A percentile compares a stretch with the other conserved stretches of the same genome.
These are phyloP conservation scores for Rhincodon typus DNA, from an alignment of 2,797 vertebrate species.

Conservation along the genomic window DNA sequence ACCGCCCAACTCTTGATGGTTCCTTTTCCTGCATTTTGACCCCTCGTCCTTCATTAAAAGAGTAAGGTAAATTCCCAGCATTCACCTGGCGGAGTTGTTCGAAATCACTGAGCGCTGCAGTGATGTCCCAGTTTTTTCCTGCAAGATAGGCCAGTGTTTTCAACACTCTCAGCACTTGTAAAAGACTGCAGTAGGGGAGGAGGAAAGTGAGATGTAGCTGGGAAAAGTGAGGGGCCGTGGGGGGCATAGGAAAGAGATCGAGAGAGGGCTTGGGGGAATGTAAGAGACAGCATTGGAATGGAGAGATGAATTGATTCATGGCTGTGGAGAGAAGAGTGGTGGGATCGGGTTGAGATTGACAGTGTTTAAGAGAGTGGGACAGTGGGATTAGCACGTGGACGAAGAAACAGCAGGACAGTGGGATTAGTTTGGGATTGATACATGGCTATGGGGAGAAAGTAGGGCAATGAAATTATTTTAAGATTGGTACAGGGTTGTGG, in stretches of 20 bases:
- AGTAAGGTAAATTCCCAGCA: constrained; percentile 64
- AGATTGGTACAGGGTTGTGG: background rate
- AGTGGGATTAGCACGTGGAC: background rate
- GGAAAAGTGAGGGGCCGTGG: too few species aligned
- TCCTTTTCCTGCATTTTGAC: constrained; percentile 66
- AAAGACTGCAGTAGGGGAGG: too few species aligned
- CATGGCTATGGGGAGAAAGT: too few species aligned
- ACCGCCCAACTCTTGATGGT: constrained; percentile 55
- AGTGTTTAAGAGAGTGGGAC: background rate
- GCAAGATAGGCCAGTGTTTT: background rate
- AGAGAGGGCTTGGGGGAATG: too few species aligned
- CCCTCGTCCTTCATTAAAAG: constrained; percentile 55
- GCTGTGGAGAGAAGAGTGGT: too few species aligned
- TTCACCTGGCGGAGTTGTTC: constrained; percentile 88
- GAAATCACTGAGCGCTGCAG: constrained; percentile 84
- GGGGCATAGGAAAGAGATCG: too few species aligned
- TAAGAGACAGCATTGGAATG: too few species aligned
- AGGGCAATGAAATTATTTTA: background rate
- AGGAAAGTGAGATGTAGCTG: too few species aligned
- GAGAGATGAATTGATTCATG: too few species aligned
- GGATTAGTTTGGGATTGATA: background rate
- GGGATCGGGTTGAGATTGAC: background rate
- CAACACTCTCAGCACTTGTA: background rate
- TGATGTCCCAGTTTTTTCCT: constrained; percentile 98
- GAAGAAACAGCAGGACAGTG: too few species aligned